Conservation (phyloP, 2,888 invertebrate genomes). For the Willowsia nigromaculata region DNA sequence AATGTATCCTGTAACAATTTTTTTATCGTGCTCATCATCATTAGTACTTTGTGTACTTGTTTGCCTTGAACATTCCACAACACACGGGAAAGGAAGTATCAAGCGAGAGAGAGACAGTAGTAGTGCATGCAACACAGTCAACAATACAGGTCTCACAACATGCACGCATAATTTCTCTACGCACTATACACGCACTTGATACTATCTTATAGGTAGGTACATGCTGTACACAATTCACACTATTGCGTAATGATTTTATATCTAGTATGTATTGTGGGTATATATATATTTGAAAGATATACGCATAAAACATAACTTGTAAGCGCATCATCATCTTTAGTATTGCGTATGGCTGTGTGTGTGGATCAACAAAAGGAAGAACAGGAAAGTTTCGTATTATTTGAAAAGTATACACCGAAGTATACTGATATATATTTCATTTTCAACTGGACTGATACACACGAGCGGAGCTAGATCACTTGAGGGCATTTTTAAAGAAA, state of each 20-base stretch:
- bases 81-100: not conserved
- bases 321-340: not conserved
- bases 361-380: not conserved
- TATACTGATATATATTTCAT: not conserved
- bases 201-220: not conserved
- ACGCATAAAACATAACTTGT: slow-evolving; percentile 16
- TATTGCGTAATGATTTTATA: too few relatives aligned
- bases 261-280: not conserved
- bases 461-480: slow-evolving; percentile 54
- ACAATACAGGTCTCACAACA: not conserved
- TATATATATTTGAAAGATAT: not conserved
- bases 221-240: too few relatives aligned
- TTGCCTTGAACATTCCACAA: slow-evolving; percentile 64
- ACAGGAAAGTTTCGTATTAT: not conserved
- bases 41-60: slow-evolving; percentile 32
- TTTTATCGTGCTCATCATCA: slow-evolving; percentile 37
- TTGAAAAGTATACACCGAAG: not conserved
- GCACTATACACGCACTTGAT: not conserved
- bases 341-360: not conserved
- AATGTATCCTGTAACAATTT: slow-evolving; percentile 42
- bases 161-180: not conserved
- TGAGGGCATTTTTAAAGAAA: slow-evolving; percentile 54
- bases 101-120: not conserved
- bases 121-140: not conserved
- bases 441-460: slow-evolving; percentile 28